Base-by-base conservation (phyloP, 1,140 invertebrate genomes). In the Apis florea region DNA sequence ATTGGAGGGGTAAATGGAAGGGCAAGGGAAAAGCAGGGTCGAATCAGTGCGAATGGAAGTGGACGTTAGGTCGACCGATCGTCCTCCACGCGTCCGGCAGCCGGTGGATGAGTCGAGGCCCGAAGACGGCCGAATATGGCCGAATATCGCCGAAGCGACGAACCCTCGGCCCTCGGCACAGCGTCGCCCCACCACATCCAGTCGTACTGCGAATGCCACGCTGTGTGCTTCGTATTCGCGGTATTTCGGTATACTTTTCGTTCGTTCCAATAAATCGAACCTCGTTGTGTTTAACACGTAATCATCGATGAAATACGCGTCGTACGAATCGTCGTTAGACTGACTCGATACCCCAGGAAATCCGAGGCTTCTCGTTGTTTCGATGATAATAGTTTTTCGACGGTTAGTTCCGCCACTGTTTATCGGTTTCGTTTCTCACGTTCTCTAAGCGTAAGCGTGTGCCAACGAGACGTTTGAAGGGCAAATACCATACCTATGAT, bases 201-300 rank as follows among this genome's bases (percentile, higher is more conserved):
- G 91, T 92, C 87, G 87, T 90, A 90, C 90, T 90, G 86, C 90
- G 91, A 91, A 85, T 90, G 90, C 88, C 86, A 83, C 56, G 82
- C 71, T 66, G 89, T 78, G 85, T 75, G 88, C 83, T 80, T 89
- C 89, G 89, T 84, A 83, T 80, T 76, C 76, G 83, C 59, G 77
- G 74, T 71, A 69, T 77, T 75, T 80, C 67, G 79, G 53, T 53
- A 54, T 47, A 69, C 40, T 73, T 83, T 64, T 74, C 68, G 24
- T 64, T 74, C 71, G 61, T 11, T 40, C 59, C 54, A 47, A 69
- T 80, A 63, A 66, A 77, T 66, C 54, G 79, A 24, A 61, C 49
- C 61, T 59, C 59, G 59, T 83, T 68, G 79, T 75, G 53, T 64
- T 58, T 73, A 40, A 40, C 31, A 21, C 26, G 71, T 68, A 59